phyloP scores from a whole-genome alignment of 2,113 vertebrate species.

The Pterocles burchelli region DNA sequence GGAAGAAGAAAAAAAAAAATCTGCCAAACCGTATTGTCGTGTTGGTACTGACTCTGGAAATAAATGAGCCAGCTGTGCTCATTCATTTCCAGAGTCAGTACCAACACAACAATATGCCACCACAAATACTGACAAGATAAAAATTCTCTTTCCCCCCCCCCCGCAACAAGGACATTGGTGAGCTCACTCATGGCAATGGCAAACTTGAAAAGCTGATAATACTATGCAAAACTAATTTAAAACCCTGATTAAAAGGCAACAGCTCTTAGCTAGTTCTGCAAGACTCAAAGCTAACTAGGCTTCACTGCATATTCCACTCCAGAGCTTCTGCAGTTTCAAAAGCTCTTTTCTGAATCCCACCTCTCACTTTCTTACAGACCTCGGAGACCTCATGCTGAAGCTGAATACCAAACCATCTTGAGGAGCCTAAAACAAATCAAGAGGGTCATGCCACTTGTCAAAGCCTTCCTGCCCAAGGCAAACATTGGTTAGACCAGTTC shows the following conservation, averaged over 20 bases:
- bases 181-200: neutral
- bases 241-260: neutral
- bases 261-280: neutral
- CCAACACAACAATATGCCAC: neutral
- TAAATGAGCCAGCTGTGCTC: neutral
- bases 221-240: neutral
- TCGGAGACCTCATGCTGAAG: neutral
- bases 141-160: neutral
- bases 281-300: neutral
- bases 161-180: neutral
- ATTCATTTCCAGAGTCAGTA: neutral
- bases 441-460: neutral
- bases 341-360: neutral
- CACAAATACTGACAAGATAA: neutral
- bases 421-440: neutral
- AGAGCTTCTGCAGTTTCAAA: neutral
- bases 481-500: neutral
- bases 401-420: rapidly evolving
- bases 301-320: neutral
- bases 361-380: rapidly evolving
- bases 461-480: neutral
- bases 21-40: neutral
- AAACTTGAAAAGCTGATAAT: neutral
- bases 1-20: neutral
- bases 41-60: too few relatives aligned